These are phyloP conservation scores for Augochlora pura DNA, from an alignment of 1,140 invertebrate species.

Conservation along the genomic window DNA sequence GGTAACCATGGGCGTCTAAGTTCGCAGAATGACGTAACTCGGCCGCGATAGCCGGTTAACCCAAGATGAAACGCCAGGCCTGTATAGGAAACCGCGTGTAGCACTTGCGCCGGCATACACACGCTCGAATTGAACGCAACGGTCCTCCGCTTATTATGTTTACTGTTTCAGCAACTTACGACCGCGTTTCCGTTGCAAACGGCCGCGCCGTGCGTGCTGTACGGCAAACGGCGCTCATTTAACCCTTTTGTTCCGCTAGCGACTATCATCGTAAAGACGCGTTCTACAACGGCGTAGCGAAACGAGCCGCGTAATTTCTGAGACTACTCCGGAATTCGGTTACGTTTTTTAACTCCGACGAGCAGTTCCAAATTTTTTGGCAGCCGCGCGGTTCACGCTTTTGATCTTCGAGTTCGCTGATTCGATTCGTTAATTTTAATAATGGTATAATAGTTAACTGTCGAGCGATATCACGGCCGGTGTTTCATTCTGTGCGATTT, in stretches of 20 bases:
- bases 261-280: not conserved
- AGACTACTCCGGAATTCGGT: no score
- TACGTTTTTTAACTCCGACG: no score
- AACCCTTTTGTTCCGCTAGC: slow-evolving; percentile 19
- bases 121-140: slow-evolving; percentile 17
- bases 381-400: no score
- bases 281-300: not conserved
- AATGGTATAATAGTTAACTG: no score
- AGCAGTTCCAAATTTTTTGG: no score
- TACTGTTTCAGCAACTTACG: slow-evolving; percentile 32
- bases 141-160: slow-evolving; percentile 32
- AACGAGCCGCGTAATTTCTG: not conserved
- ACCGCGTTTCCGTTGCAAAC: slow-evolving; percentile 34
- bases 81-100: not conserved
- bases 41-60: slow-evolving; percentile 26
- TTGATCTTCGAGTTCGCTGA: no score
- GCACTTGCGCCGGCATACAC: not conserved
- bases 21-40: slow-evolving; percentile 36
- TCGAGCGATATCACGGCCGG: no score
- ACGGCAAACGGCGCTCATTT: slow-evolving; percentile 8
- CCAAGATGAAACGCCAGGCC: slow-evolving; percentile 8
- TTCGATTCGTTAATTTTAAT: no score
- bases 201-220: slow-evolving; percentile 1
- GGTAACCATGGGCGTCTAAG: slow-evolving; percentile 17
- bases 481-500: no score